phyloP scores from a whole-genome alignment of 2,113 vertebrate species.

The Lethenteron camtschaticum region DNA sequence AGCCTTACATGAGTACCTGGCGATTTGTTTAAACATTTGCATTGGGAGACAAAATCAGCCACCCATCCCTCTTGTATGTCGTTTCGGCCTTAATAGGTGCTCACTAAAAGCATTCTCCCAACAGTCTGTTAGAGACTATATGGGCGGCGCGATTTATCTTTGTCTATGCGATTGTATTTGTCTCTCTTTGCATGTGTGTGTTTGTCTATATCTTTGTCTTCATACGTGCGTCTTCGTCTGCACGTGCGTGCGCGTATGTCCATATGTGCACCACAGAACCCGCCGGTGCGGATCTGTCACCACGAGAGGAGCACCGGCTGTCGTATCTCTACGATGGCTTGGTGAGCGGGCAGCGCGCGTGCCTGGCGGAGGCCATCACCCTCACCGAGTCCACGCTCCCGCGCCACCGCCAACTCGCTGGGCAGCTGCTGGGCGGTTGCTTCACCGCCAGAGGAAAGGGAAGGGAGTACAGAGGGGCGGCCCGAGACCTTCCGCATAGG shows the following conservation, averaged over 20 bases:
- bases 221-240: accelerated
- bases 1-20: no score
- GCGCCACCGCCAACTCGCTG: slow-evolving; percentile 63
- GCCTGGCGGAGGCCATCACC: slow-evolving; percentile 75
- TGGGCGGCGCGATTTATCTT: background rate
- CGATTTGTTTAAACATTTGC: no score
- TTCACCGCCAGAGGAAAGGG: slow-evolving; percentile 47
- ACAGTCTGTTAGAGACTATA: background rate
- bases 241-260: slow-evolving; percentile 14
- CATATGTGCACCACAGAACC: slow-evolving; percentile 21
- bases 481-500: slow-evolving; percentile 84
- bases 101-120: no score
- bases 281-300: slow-evolving; percentile 27
- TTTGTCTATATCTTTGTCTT: slow-evolving; percentile 10
- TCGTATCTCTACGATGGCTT: slow-evolving; percentile 47
- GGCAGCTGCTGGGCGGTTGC: slow-evolving; percentile 65
- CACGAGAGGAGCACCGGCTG: slow-evolving; percentile 40
- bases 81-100: no score
- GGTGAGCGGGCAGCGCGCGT: slow-evolving; percentile 46
- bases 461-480: slow-evolving; percentile 39
- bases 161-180: slow-evolving; percentile 6
- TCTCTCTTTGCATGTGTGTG: slow-evolving; percentile 10
- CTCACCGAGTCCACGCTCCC: slow-evolving; percentile 64
- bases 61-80: no score
- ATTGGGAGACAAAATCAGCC: no score